Evolutionary conservation across 1,140 invertebrate genomes (phyloP).

Genomic region (Drosophila melanica): DNA sequence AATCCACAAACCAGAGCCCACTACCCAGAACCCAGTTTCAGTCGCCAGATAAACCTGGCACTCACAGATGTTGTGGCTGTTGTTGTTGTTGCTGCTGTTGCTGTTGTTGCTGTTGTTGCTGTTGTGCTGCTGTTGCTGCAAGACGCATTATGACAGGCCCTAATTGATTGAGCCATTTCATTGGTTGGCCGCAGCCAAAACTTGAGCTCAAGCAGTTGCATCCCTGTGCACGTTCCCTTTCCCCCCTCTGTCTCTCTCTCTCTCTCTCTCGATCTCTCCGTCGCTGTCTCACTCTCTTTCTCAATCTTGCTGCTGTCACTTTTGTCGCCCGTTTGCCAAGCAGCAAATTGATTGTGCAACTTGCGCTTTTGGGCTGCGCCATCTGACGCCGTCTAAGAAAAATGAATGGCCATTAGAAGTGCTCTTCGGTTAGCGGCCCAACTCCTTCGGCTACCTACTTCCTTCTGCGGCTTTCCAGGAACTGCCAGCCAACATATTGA

Average conservation of each 20-base stretch:
- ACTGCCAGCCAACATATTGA: constrained; percentile 22
- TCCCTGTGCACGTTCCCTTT: background rate
- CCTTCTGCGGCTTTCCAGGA: constrained; percentile 29
- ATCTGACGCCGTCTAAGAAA: constrained; percentile 61
- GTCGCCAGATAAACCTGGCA: constrained; percentile 11
- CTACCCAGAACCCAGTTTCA: background rate
- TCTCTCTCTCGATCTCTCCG: background rate
- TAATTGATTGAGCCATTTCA: constrained; percentile 79
- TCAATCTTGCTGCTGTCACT: constrained; percentile 12
- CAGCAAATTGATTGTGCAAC: constrained; percentile 53
- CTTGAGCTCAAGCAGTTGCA: constrained; percentile 32
- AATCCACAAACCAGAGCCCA: constrained; percentile 1
- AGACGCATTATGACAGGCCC: constrained; percentile 69
- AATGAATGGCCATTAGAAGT: constrained; percentile 59
- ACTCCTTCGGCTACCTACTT: background rate
- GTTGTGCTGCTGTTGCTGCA: background rate
- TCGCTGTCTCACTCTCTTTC: background rate
- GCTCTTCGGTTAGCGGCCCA: constrained; percentile 18
- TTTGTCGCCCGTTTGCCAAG: constrained; percentile 53
- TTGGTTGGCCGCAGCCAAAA: constrained; percentile 46
- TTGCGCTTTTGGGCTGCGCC: constrained; percentile 45
- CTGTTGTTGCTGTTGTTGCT: background rate
- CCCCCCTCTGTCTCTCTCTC: background rate
- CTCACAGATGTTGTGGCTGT: constrained; percentile 1
- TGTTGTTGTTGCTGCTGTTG: background rate